Base-by-base conservation (phyloP, 2,888 invertebrate genomes). In the Asteroscopus sphinx region DNA sequence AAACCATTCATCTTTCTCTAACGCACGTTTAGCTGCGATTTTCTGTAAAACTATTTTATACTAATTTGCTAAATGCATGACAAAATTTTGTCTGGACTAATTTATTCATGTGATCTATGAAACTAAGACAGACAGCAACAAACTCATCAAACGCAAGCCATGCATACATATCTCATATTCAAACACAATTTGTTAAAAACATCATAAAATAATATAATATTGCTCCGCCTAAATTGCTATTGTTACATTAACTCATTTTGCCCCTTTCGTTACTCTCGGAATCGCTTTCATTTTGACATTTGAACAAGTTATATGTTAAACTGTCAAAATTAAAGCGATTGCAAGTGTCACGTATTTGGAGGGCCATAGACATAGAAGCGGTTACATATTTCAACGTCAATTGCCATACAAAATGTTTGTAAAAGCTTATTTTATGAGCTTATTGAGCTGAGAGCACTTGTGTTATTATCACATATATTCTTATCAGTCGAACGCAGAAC, bases 401-500 rank as follows among this genome's bases (percentile, higher is more conserved):
- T 61, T 54, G 81, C 82, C 80, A 78, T 88, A 89, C 85, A 90
- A 91, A 80, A 81, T 62, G 74, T 82, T 80, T 83, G 80, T 87
- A 90, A 85, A 89, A 89, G 89, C 88, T 82, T 85, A 86, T 82
- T 86, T 89, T 92, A 92, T 77, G 90, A 89, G 83, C 90, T 91
- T 89, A 92, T 85, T 82, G 93, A 91, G 90, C 90, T 91, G 89
- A 93, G 89, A 86, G 91, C 90, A 89, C 91, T 93, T 84, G 89
- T 82, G 69, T 91, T 92, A 91, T 88, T 94, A 94, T 94, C 94
- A 94, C 94, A 94, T 89, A 92, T 86, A 86, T 91, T 91, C 82
- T 90, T 94, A 91, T 94, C 94, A 93, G 94, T 94, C 94, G 93
- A 85, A 86, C 89, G 92, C 92, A 94, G 86, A 87, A 89, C 91